Conservation (phyloP, 1,140 invertebrate genomes). For the Apolygus lucorum region DNA sequence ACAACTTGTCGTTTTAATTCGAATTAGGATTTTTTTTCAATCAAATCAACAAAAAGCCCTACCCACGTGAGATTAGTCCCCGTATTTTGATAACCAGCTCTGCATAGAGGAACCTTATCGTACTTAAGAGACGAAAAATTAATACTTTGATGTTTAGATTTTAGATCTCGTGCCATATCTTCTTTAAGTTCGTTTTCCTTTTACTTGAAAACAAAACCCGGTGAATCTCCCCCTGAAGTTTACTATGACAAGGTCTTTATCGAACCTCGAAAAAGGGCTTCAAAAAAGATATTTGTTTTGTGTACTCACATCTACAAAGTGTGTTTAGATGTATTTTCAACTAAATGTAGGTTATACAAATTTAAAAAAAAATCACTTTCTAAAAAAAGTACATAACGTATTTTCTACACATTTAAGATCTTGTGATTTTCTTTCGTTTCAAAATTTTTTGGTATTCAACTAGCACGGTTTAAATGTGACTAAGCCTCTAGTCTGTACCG, state of each 20-base stretch:
- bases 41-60: too few species aligned
- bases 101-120: conserved; percentile 31
- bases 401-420: conserved; percentile 16
- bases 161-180: conserved; percentile 27
- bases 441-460: conserved; percentile 1
- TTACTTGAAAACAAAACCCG: too few species aligned
- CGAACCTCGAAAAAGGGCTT: conserved; percentile 19
- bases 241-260: neutral
- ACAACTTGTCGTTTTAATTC: too few species aligned
- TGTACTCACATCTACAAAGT: conserved; percentile 25
- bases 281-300: conserved; percentile 19
- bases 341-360: conserved; percentile 19
- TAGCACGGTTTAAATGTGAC: conserved; percentile 14
- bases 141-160: conserved; percentile 23
- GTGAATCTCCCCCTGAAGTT: too few species aligned
- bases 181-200: conserved; percentile 12
- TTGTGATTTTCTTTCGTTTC: conserved; percentile 7
- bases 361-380: conserved; percentile 18
- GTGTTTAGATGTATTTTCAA: conserved; percentile 25
- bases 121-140: conserved; percentile 17
- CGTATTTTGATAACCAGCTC: conserved; percentile 33
- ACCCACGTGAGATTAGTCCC: conserved; percentile 22
- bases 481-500: conserved; percentile 6
- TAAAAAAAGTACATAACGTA: conserved; percentile 17
- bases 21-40: too few species aligned